phyloP scores from a whole-genome alignment of 2,113 vertebrate genomes.

The Poicephalus gulielmi region DNA sequence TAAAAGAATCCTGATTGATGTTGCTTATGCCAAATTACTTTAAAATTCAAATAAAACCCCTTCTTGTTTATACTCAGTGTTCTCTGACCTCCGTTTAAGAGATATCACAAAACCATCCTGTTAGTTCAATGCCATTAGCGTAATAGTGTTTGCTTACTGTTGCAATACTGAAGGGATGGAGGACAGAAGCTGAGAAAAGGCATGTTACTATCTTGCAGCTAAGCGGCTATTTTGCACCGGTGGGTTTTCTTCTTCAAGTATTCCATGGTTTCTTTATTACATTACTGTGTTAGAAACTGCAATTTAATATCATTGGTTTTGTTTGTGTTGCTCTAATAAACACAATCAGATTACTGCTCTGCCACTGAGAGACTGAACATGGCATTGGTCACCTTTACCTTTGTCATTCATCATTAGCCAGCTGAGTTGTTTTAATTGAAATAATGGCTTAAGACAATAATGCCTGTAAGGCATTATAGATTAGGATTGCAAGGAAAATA shows the following conservation, averaged over 20 bases:
- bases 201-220: background rate
- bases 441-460: conserved; percentile 12
- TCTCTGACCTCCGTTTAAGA: background rate
- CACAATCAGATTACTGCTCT: conserved; percentile 61
- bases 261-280: conserved; percentile 35
- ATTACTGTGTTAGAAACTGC: conserved; percentile 49
- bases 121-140: background rate
- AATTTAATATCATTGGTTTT: conserved; percentile 47
- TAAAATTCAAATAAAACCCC: background rate
- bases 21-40: background rate
- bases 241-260: conserved; percentile 14
- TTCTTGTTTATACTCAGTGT: background rate
- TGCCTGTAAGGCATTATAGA: background rate
- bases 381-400: conserved; percentile 42
- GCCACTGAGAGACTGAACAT: conserved; percentile 52
- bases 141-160: background rate
- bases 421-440: conserved; percentile 40
- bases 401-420: conserved; percentile 30
- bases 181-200: background rate
- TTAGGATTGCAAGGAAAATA: background rate
- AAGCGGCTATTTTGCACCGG: background rate
- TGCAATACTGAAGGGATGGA: background rate
- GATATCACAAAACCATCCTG: background rate
- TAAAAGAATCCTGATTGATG: background rate
- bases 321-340: conserved; percentile 40